A percentile compares a stretch with the other conserved stretches of the same genome.
Evolutionary conservation across 2,113 vertebrate genomes (phyloP).

Genomic region (Sprattus sprattus): DNA sequence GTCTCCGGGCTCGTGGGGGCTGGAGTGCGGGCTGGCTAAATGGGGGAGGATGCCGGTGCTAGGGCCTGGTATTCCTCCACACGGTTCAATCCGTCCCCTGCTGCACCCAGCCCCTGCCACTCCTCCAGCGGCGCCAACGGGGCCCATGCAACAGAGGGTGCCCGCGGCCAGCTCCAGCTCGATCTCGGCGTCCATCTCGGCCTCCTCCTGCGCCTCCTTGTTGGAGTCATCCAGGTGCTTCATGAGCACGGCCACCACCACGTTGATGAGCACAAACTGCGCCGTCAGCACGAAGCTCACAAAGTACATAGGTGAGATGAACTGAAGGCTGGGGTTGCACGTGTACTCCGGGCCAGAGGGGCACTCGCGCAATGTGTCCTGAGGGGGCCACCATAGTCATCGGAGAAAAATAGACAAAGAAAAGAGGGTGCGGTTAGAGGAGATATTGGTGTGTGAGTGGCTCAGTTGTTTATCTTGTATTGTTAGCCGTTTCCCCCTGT

Average conservation of each 20-base stretch:
- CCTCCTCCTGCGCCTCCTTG: slow-evolving; percentile 98
- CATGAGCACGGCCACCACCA: slow-evolving; percentile 99
- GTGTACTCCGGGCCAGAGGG: slow-evolving; percentile 84
- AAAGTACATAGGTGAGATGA: slow-evolving; percentile 96
- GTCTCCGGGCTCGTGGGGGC: slow-evolving; percentile 48
- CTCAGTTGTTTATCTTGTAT: background rate
- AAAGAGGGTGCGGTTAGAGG: background rate
- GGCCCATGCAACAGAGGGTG: slow-evolving; percentile 77
- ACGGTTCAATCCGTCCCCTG: slow-evolving; percentile 31
- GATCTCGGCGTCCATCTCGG: slow-evolving; percentile 97
- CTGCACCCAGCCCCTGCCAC: slow-evolving; percentile 37
- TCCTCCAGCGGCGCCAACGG: slow-evolving; percentile 52
- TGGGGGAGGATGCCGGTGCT: slow-evolving; percentile 35
- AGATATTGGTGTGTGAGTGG: background rate
- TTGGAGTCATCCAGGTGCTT: slow-evolving; percentile 99
- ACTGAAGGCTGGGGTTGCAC: slow-evolving; percentile 91
- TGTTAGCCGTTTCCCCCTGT: background rate
- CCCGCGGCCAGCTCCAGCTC: slow-evolving; percentile 92
- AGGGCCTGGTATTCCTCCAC: slow-evolving; percentile 46
- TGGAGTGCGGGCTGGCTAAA: slow-evolving; percentile 41
- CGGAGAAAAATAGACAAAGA: background rate
- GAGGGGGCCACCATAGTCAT: slow-evolving; percentile 25
- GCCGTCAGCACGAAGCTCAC: slow-evolving; percentile 99
- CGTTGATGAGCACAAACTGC: slow-evolving; percentile 99
- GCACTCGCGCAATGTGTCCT: slow-evolving; percentile 97